Evolutionary conservation across 2,113 vertebrate species (phyloP).

Genomic region (Crotalus helleri): DNA sequence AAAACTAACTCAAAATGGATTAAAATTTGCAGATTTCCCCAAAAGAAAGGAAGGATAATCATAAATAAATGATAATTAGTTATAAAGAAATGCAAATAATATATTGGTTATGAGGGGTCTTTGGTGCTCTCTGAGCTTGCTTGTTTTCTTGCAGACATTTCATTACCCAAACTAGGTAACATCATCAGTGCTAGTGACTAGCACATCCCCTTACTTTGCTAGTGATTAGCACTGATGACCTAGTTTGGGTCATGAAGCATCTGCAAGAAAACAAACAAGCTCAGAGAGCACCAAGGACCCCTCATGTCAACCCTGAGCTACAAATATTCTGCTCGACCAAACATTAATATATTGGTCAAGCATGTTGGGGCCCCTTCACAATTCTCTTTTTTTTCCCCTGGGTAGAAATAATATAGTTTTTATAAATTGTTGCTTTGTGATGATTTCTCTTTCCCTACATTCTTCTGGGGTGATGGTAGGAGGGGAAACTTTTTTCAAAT

Average conservation of each 20-base stretch:
- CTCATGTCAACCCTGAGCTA: background rate
- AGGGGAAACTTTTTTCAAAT: background rate
- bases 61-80: slow-evolving; percentile 36
- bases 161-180: background rate
- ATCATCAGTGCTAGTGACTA: background rate
- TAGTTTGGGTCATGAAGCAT: background rate
- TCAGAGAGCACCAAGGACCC: background rate
- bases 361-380: background rate
- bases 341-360: background rate
- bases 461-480: background rate
- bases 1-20: slow-evolving; percentile 44
- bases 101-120: background rate
- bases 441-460: background rate
- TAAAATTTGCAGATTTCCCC: slow-evolving; percentile 36
- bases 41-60: slow-evolving; percentile 37
- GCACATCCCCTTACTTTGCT: background rate
- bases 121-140: background rate
- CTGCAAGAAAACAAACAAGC: background rate
- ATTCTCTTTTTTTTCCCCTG: background rate
- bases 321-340: background rate
- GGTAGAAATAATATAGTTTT: background rate
- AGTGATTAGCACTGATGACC: background rate
- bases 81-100: slow-evolving; percentile 30
- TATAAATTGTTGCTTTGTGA: background rate
- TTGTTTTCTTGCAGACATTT: background rate